Evolutionary conservation across 2,888 invertebrate species (phyloP).

Genomic region (Pyrocoelia pectoralis): DNA sequence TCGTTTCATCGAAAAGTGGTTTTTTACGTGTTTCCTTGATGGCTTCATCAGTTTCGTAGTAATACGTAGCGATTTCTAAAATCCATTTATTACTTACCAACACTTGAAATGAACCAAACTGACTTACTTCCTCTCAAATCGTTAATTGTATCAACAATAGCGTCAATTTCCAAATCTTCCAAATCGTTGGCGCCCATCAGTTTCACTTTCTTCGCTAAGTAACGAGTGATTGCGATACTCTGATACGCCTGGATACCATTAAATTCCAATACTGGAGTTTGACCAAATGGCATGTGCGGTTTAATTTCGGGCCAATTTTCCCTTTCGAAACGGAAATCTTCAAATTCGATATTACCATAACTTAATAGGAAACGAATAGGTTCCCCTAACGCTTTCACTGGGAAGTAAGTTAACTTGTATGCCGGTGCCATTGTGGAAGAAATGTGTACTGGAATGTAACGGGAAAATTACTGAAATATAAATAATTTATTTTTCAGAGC

Average conservation of each 20-base stretch:
- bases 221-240: constrained; percentile 68
- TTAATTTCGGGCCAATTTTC: constrained; percentile 51
- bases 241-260: constrained; percentile 70
- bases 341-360: constrained; percentile 68
- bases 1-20: constrained; percentile 59
- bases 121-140: constrained; percentile 69
- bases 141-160: constrained; percentile 67
- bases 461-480: too few relatives aligned
- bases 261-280: constrained; percentile 69
- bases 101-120: not conserved
- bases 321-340: constrained; percentile 66
- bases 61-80: constrained; percentile 62
- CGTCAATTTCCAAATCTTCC: constrained; percentile 70
- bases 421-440: constrained; percentile 49
- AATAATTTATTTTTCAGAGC: too few relatives aligned
- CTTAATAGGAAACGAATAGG: constrained; percentile 69
- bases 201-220: constrained; percentile 68
- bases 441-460: too few relatives aligned
- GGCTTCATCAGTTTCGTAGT: constrained; percentile 63
- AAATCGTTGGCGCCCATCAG: constrained; percentile 66
- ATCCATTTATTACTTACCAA: not conserved
- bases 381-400: constrained; percentile 69
- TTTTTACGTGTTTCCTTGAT: constrained; percentile 62
- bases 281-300: constrained; percentile 67
- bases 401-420: constrained; percentile 70